A percentile compares a stretch with the other conserved stretches of the same genome.
Evolutionary conservation across 30 jellyfish, hydroid and myxozoan species (phyloP).

Genomic region (Nemopilema nomurai): DNA sequence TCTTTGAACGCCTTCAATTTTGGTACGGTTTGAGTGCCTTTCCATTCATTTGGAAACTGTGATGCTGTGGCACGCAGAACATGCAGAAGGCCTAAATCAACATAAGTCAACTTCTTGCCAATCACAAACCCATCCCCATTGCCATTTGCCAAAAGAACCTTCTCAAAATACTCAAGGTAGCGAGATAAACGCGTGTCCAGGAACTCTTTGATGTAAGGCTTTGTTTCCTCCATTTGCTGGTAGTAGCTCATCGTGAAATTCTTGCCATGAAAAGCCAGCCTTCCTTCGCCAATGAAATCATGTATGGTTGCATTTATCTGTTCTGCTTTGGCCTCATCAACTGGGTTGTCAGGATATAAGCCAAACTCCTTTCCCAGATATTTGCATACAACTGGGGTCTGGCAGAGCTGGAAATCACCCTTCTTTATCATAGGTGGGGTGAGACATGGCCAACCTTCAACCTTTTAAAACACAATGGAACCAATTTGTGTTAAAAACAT

Average conservation of each 20-base stretch:
- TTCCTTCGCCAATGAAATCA: slow-evolving; percentile 58
- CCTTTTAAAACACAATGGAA: too few species aligned
- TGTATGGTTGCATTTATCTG: slow-evolving; percentile 60
- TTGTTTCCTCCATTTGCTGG: slow-evolving; percentile 49
- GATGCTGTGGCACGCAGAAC: slow-evolving; percentile 65
- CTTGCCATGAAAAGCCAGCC: slow-evolving; percentile 60
- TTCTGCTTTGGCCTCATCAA: slow-evolving; percentile 50
- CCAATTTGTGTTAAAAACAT: too few species aligned
- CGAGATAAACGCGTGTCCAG: slow-evolving; percentile 30
- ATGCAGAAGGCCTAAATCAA: slow-evolving; percentile 70
- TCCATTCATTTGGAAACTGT: slow-evolving; percentile 71
- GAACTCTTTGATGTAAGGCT: slow-evolving; percentile 57
- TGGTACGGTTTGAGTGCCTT: slow-evolving; percentile 37
- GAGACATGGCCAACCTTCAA: slow-evolving; percentile 44
- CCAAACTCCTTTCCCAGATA: slow-evolving; percentile 63
- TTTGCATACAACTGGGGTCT: slow-evolving; percentile 67
- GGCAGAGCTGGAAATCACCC: slow-evolving; percentile 56
- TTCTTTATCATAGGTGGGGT: slow-evolving; percentile 58
- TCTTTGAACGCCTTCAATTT: slow-evolving; percentile 66
- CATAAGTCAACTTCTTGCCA: slow-evolving; percentile 61
- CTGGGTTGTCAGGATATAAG: slow-evolving; percentile 49
- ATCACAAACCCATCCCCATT: slow-evolving; percentile 58
- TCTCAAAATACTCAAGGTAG: slow-evolving; percentile 50
- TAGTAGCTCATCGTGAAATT: slow-evolving; percentile 17
- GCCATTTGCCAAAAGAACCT: slow-evolving; percentile 6